Evolutionary conservation across 2,797 vertebrate species (phyloP), one percentile per base, ranked within the genome.

Genomic region (Synaphobranchus kaupii): DNA sequence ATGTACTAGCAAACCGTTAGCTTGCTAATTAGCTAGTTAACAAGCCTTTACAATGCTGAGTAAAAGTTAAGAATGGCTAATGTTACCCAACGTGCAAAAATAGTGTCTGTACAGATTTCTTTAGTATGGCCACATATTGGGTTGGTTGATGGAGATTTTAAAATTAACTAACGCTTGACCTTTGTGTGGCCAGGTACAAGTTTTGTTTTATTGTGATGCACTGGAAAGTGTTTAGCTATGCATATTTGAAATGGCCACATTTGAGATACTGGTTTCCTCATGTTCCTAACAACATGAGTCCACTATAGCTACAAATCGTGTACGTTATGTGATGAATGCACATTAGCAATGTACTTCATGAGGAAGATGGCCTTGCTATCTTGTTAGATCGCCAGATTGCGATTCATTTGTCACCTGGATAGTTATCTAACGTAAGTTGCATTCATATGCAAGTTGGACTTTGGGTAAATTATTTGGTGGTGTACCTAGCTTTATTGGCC

Each of bases 191-290:
- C 12, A 1, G 71, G 13, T 71, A 12, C 68, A 76, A 39, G 13
- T 76, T 34, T 76, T 87, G 25, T 44, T 54, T 83, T 28, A 54
- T 50, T 78, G n/a, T 68, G 63, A 68, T 28, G 39, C 31, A 50
- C 66, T 25, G 2, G 44, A 25, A 50, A 25, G 22, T 22, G 5
- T 25, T 25, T 28, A 9, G 25, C 63, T 4, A 28, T 48, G 47
- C 7, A 15, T 8, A 47, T 47, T 48, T 48, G 4, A 48, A 50
- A 81, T 81, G 44, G 47, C 20, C 50, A 50, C 8, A 28, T 48
- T 50, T 81, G 20, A 22, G 20, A 81, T 81, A 3, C 2, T n/a
- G 22, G 25, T 81, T 8, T 68, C n/a, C 25, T 47, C 39, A 39
- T 39, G 3, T 39, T 22, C 39, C 7, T 80, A 47, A 44, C 31